Evolutionary conservation across 2,113 vertebrate species (phyloP), one percentile per base, ranked within the genome.

Genomic region (Hiodon alosoides): DNA sequence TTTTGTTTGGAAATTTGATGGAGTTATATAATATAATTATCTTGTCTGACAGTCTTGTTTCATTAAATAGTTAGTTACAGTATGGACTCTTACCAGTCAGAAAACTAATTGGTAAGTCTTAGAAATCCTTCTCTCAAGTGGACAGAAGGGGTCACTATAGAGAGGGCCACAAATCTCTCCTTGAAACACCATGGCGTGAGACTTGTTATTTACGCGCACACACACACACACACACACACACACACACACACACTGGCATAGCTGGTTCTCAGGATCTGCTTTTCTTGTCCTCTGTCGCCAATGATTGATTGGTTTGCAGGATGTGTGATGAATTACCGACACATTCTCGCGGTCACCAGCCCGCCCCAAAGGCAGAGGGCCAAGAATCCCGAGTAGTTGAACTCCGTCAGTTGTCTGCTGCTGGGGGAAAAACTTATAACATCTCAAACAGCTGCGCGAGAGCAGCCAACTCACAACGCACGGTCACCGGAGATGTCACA

Each of bases 261-360:
- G 31, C 31, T 31, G 31, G 31, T 31, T 31, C 31, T 31, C 31
- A 31, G 31, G 31, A 31, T 0, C 31, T 31, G 31, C 31, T 31
- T 31, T 31, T 31, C 31, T 31, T 31, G 79, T 79, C 77, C 75
- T 4, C 52, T 14, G 67, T 81, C 78, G 73, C 84, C 86, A 86
- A 88, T 87, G 85, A 85, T 86, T 60, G 71, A 75, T 82, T 71
- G 81, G 78, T 87, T 85, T 81, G 80, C 66, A 78, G 82, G 85
- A 85, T 85, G 84, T 82, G 85, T 87, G 84, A 83, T 75, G 73
- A 85, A 80, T 87, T 81, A 79, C 84, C 83, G 85, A 87, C 73
- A 82, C 85, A 84, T 85, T 81, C 79, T 85, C 79, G 87, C 79
- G 86, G 86, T 87, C 87, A 83, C 80, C 75, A 55, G 82, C 80